Evolutionary conservation across 2,113 vertebrate genomes (phyloP).

Genomic region (Eurypyga helias): DNA sequence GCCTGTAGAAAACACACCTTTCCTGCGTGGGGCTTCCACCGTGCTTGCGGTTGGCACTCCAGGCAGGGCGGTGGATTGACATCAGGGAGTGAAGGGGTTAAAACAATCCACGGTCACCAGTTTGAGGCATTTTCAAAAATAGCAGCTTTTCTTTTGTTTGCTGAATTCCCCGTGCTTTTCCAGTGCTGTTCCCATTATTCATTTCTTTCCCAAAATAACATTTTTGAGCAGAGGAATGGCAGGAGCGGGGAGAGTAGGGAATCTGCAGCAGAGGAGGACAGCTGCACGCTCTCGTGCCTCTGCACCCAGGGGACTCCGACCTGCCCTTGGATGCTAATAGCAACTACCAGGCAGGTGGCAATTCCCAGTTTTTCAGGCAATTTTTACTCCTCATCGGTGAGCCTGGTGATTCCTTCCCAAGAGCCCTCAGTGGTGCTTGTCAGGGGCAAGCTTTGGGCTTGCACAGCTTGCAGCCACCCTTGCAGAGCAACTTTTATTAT

Average conservation of each 20-base stretch:
- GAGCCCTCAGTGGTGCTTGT: neutral
- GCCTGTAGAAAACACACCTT: neutral
- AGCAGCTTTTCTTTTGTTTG: slow-evolving; percentile 50
- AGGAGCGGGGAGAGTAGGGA: neutral
- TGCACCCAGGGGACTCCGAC: accelerated
- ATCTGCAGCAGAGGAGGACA: neutral
- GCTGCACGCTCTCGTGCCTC: neutral
- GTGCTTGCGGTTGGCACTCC: accelerated
- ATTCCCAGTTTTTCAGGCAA: neutral
- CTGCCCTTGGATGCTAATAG: neutral
- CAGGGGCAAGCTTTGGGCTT: neutral
- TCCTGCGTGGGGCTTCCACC: accelerated
- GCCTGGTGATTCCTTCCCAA: neutral
- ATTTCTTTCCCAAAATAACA: slow-evolving; percentile 38
- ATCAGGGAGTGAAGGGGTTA: neutral
- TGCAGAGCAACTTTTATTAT: neutral
- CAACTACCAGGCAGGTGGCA: neutral
- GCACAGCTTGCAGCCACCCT: neutral
- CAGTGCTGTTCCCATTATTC: neutral
- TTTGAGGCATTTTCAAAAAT: neutral
- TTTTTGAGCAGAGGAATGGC: neutral
- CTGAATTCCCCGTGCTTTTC: neutral
- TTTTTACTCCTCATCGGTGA: neutral
- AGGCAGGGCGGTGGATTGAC: neutral
- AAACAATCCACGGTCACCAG: neutral